Evolutionary conservation across 2,113 vertebrate genomes (phyloP).

Genomic region (Hyperoodon ampullatus): DNA sequence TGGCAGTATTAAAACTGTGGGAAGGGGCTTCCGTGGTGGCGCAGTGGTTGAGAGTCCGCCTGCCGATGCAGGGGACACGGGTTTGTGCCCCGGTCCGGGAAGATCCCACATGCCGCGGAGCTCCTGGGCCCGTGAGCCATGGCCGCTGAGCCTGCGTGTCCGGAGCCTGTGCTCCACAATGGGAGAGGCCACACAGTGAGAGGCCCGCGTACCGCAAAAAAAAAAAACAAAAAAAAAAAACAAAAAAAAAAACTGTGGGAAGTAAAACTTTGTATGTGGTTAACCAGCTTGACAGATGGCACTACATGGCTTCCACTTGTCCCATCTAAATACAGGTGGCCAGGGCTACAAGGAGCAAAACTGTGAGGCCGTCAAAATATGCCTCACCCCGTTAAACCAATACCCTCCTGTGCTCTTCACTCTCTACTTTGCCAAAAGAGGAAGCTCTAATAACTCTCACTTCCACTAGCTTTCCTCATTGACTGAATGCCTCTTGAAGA

Average conservation of each 20-base stretch:
- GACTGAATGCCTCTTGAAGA: background rate
- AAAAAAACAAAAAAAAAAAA: too few relatives aligned
- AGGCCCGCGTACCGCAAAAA: too few relatives aligned
- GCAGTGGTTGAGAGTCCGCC: too few relatives aligned
- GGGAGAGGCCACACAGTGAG: too few relatives aligned
- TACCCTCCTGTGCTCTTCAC: background rate
- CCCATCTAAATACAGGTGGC: background rate
- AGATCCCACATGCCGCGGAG: too few relatives aligned
- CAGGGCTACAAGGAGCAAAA: background rate
- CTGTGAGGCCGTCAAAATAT: background rate
- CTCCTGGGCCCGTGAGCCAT: too few relatives aligned
- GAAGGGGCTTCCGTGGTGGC: too few relatives aligned
- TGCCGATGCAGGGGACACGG: too few relatives aligned
- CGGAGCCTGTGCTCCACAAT: too few relatives aligned
- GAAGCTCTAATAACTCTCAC: background rate
- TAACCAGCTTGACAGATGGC: background rate
- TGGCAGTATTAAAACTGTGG: background rate
- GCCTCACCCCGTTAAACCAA: background rate
- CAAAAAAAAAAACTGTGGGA: background rate
- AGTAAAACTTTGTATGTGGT: slow-evolving; percentile 16
- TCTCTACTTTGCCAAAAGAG: background rate
- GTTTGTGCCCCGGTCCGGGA: too few relatives aligned
- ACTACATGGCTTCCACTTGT: background rate
- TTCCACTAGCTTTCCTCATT: background rate
- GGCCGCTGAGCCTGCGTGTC: too few relatives aligned